Conservation (phyloP, 2,113 vertebrate genomes). For the Oreochromis aureus region DNA sequence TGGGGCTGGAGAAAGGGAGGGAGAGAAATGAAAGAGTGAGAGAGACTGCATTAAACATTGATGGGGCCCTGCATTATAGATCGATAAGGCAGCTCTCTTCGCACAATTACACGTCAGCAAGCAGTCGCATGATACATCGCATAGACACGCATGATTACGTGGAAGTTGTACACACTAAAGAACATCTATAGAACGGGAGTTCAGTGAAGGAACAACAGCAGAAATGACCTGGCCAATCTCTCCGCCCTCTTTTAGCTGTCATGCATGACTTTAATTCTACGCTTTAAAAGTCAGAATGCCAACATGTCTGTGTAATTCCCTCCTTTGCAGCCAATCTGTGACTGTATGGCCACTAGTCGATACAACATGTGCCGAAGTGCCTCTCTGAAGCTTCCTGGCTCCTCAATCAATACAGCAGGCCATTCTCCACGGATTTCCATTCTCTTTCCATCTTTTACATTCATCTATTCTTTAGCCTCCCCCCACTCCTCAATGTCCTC, state of each 20-base stretch:
- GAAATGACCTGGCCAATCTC: neutral
- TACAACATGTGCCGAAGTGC: constrained; percentile 54
- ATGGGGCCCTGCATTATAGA: constrained; percentile 53
- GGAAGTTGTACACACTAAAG: neutral
- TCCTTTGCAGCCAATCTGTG: constrained; percentile 26
- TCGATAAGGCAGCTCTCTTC: constrained; percentile 66
- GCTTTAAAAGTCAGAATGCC: neutral
- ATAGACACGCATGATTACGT: constrained; percentile 27
- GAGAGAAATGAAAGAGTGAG: constrained; percentile 36
- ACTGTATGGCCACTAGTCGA: constrained; percentile 50
- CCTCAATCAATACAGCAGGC: constrained; percentile 45
- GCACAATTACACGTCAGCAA: constrained; percentile 71
- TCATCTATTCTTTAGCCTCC: constrained; percentile 13
- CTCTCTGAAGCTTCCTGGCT: constrained; percentile 30
- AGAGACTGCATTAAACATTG: constrained; percentile 72
- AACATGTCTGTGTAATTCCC: constrained; percentile 22
- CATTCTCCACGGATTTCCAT: constrained; percentile 46
- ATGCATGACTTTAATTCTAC: neutral
- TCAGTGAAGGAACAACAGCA: neutral
- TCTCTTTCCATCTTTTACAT: constrained; percentile 35
- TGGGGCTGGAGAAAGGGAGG: neutral
- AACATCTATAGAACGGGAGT: neutral
- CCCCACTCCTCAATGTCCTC: neutral
- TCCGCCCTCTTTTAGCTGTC: neutral
- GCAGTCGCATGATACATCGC: constrained; percentile 49